Percentiles rank a stretch among this genome's conserved stretches.
Conservation (phyloP, 2,797 vertebrate species). For the Danio tinwini region DNA sequence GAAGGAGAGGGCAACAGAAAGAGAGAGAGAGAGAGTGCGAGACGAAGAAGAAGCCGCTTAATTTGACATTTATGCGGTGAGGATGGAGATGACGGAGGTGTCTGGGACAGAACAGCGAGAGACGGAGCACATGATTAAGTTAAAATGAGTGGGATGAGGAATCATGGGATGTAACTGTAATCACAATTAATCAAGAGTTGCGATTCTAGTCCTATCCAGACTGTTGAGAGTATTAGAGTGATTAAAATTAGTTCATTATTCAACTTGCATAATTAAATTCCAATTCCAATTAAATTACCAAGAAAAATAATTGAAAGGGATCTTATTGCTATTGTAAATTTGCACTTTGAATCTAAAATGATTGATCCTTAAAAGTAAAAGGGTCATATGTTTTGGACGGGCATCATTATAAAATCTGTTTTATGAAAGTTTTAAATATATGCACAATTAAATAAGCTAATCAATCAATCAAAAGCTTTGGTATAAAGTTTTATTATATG, state of each 20-base stretch:
- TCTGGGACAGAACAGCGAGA: slow-evolving; percentile 58
- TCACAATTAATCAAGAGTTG: slow-evolving; percentile 46
- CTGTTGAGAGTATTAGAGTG: slow-evolving; percentile 33
- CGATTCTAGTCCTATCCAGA: slow-evolving; percentile 31
- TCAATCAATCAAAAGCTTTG: not conserved
- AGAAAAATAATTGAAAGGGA: slow-evolving; percentile 33
- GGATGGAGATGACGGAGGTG: slow-evolving; percentile 59
- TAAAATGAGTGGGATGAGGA: slow-evolving; percentile 27
- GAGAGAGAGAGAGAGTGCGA: not conserved
- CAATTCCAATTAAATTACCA: slow-evolving; percentile 40
- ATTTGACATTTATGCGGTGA: slow-evolving; percentile 43
- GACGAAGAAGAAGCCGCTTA: slow-evolving; percentile 14
- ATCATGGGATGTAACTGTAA: slow-evolving; percentile 28
- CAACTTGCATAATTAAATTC: slow-evolving; percentile 47
- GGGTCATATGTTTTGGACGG: not conserved
- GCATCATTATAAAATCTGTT: not conserved
- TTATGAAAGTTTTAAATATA: not conserved
- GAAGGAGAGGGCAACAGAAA: slow-evolving; percentile 11
- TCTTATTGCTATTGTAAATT: slow-evolving; percentile 33
- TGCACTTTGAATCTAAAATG: slow-evolving; percentile 31
- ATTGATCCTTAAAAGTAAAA: not conserved
- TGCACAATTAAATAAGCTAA: not conserved
- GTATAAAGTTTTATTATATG: too few species aligned
- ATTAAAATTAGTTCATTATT: slow-evolving; percentile 49
- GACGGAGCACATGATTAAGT: slow-evolving; percentile 34